These are phyloP conservation scores for Rhinichthys klamathensis DNA, from an alignment of 2,113 vertebrate genomes.

Conservation along the genomic window DNA sequence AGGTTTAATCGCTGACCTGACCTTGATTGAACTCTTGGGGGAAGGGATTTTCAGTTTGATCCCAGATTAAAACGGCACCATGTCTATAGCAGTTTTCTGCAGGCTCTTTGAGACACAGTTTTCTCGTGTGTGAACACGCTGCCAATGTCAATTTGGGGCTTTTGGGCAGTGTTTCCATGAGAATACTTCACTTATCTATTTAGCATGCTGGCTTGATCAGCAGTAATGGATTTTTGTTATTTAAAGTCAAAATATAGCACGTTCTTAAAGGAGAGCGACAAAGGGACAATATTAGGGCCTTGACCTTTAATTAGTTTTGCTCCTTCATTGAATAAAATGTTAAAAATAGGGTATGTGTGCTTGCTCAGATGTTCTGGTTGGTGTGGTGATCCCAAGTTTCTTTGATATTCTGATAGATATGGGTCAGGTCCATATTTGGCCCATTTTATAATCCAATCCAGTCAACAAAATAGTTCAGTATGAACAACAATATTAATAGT, in stretches of 20 bases:
- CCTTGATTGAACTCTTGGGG: constrained; percentile 78
- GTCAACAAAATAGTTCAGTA: background rate
- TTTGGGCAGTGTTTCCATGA: background rate
- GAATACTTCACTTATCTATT: background rate
- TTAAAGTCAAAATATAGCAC: constrained; percentile 5
- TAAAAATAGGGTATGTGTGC: background rate
- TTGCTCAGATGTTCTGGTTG: constrained; percentile 4
- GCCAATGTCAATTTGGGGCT: background rate
- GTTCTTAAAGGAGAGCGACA: background rate
- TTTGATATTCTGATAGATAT: background rate
- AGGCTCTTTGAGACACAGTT: constrained; percentile 53
- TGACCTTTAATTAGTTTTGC: constrained; percentile 3
- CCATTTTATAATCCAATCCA: background rate
- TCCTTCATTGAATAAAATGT: background rate
- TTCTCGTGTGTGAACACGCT: background rate
- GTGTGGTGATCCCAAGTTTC: background rate
- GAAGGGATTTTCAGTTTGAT: constrained; percentile 79
- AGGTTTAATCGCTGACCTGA: constrained; percentile 74
- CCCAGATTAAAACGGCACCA: constrained; percentile 80
- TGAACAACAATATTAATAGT: background rate
- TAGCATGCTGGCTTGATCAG: background rate
- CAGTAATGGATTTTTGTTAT: background rate
- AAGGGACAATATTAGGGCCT: background rate
- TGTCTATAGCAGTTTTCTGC: constrained; percentile 67
- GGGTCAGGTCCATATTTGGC: background rate